A percentile compares a stretch with the other conserved stretches of the same genome.
Conservation (phyloP, 2,888 invertebrate species). For the Cosmorhoe ocellata region DNA sequence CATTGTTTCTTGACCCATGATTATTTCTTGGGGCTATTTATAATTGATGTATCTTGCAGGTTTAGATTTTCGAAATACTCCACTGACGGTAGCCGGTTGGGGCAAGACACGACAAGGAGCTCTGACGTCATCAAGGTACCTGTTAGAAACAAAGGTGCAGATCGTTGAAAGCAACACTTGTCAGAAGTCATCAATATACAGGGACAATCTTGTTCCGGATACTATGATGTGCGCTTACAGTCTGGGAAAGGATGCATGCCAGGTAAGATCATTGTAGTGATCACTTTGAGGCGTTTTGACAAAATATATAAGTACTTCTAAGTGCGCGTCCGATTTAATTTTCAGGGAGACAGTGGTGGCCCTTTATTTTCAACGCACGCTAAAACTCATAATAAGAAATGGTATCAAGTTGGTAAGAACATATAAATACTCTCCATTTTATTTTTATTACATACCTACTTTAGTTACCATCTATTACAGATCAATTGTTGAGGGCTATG, state of each 20-base stretch:
- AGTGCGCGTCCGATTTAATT: slow-evolving; percentile 13
- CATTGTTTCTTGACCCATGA: too few relatives aligned
- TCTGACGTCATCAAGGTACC: slow-evolving; percentile 68
- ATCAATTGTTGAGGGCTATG: too few relatives aligned
- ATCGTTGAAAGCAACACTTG: slow-evolving; percentile 61
- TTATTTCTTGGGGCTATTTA: too few relatives aligned
- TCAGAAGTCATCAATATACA: slow-evolving; percentile 63
- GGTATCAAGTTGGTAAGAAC: slow-evolving; percentile 83
- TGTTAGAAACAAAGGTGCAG: slow-evolving; percentile 74
- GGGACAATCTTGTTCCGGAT: slow-evolving; percentile 62
- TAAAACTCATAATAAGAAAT: slow-evolving; percentile 64
- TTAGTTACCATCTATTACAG: too few relatives aligned
- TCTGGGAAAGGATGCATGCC: slow-evolving; percentile 84
- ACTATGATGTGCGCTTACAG: slow-evolving; percentile 84
- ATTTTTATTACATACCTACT: background rate
- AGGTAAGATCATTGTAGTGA: slow-evolving; percentile 64
- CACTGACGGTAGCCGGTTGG: slow-evolving; percentile 74
- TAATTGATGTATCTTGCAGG: slow-evolving; percentile 38
- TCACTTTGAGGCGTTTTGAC: too few relatives aligned
- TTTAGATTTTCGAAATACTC: slow-evolving; percentile 54
- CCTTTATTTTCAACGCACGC: slow-evolving; percentile 79
- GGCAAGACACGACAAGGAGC: slow-evolving; percentile 72
- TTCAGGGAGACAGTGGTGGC: slow-evolving; percentile 87
- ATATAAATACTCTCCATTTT: background rate
- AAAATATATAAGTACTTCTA: too few relatives aligned